Conservation (phyloP, 2,113 vertebrate species). For the Rhabdomys dilectus region DNA sequence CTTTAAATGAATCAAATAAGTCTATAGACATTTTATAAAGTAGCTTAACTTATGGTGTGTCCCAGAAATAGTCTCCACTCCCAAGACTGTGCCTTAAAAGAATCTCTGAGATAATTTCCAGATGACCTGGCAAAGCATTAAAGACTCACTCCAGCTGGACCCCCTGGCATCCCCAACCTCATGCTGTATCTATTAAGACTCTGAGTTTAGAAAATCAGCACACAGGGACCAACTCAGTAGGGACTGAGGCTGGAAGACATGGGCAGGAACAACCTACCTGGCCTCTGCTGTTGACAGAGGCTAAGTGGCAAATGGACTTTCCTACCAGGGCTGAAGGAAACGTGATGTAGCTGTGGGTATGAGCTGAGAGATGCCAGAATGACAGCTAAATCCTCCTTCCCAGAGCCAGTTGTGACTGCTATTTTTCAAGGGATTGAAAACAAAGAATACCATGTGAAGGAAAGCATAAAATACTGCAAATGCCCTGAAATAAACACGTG, state of each 20-base stretch:
- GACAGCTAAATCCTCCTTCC: background rate
- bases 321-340: background rate
- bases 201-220: background rate
- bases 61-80: background rate
- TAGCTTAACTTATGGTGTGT: background rate
- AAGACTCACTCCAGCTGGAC: background rate
- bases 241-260: too few species aligned
- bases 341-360: background rate
- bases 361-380: background rate
- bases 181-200: background rate
- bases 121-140: background rate
- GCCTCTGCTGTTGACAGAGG: slow-evolving; percentile 61
- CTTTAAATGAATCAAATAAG: slow-evolving; percentile 13
- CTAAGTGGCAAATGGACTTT: background rate
- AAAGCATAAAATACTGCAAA: background rate
- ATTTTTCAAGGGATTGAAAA: slow-evolving; percentile 36
- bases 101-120: background rate
- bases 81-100: background rate
- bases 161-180: background rate
- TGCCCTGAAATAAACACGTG: background rate
- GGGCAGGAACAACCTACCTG: slow-evolving; percentile 37
- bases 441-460: background rate
- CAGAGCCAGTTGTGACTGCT: background rate
- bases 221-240: background rate
- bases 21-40: slow-evolving; percentile 53